phyloP scores from a whole-genome alignment of 2,113 vertebrate genomes.

The Vanacampus margaritifer region DNA sequence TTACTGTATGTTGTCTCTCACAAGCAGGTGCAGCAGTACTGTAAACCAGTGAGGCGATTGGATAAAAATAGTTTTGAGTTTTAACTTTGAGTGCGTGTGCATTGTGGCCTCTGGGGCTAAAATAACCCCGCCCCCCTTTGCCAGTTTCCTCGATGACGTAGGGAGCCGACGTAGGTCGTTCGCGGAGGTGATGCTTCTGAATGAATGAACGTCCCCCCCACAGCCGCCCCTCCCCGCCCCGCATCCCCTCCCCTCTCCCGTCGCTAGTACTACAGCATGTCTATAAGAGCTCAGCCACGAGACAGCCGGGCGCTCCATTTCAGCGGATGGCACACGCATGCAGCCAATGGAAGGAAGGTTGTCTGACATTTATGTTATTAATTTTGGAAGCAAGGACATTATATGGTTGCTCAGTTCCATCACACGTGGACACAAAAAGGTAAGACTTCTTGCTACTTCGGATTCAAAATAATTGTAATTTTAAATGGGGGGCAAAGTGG shows the following conservation, averaged over 20 bases:
- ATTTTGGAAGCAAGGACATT: background rate
- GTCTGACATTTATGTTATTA: too few species aligned
- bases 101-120: background rate
- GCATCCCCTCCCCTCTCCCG: constrained; percentile 70
- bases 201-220: constrained; percentile 81
- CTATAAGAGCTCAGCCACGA: constrained; percentile 81
- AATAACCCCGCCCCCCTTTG: constrained; percentile 62
- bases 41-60: background rate
- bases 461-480: background rate
- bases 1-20: background rate
- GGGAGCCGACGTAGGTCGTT: constrained; percentile 78
- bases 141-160: constrained; percentile 84
- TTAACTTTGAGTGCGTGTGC: background rate
- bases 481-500: background rate
- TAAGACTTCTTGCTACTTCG: background rate
- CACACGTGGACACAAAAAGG: background rate
- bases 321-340: constrained; percentile 45
- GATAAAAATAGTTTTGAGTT: background rate
- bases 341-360: background rate
- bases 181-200: constrained; percentile 85
- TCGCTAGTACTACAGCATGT: constrained; percentile 83
- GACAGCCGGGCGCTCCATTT: constrained; percentile 68
- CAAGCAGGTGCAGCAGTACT: background rate
- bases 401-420: background rate
- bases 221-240: constrained; percentile 66